Percentiles rank a stretch among this genome's conserved stretches.
phyloP scores from a whole-genome alignment of 2,113 vertebrate genomes.

The Recurvirostra avosetta region DNA sequence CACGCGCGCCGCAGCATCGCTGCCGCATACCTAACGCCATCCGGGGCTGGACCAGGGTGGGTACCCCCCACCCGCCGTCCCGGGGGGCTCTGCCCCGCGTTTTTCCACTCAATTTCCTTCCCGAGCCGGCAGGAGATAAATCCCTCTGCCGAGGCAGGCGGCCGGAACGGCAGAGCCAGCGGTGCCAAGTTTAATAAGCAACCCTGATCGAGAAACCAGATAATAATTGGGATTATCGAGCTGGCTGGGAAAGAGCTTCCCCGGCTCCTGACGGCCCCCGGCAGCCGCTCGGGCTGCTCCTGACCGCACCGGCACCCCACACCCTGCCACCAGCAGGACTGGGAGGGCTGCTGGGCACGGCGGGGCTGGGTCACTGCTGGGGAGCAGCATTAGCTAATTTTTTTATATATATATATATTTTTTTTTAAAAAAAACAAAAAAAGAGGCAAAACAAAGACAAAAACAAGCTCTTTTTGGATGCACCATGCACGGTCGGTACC shows the following conservation, averaged over 20 bases:
- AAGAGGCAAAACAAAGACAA: neutral
- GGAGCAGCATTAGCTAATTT: neutral
- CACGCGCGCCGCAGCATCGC: fast-evolving
- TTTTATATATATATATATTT: neutral
- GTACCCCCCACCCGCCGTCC: neutral
- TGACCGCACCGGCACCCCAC: too few species aligned
- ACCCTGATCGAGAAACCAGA: constrained; percentile 30
- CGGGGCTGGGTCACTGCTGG: neutral
- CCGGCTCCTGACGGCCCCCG: neutral
- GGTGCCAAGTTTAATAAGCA: constrained; percentile 62
- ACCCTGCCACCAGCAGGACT: neutral
- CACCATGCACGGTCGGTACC: fast-evolving
- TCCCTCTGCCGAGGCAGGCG: constrained; percentile 49
- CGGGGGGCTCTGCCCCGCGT: neutral
- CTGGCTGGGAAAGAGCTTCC: constrained; percentile 24
- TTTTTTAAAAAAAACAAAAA: neutral
- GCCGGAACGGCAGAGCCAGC: constrained; percentile 43
- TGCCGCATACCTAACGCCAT: fast-evolving
- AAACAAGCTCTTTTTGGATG: fast-evolving
- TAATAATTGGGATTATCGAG: constrained; percentile 60
- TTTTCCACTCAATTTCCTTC: constrained; percentile 58
- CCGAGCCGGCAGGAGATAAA: constrained; percentile 8
- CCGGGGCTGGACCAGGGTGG: neutral
- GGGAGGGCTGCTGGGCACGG: fast-evolving
- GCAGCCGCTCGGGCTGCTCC: neutral